Evolutionary conservation across 2,888 invertebrate genomes (phyloP), one percentile per base, ranked within the genome.

Genomic region (Ceraclea dissimilis): DNA sequence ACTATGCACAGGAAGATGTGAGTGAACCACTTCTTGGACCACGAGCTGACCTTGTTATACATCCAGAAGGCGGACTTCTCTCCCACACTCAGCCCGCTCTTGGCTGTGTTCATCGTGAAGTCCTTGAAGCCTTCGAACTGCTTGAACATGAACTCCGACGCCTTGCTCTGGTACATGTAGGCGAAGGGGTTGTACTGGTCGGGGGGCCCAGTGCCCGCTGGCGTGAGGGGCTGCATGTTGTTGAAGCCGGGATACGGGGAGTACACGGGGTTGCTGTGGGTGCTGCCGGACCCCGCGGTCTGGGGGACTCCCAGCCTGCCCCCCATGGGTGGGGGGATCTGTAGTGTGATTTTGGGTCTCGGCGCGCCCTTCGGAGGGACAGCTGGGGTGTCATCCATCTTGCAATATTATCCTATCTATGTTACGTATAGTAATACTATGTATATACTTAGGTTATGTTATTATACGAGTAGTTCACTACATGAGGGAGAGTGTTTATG

Each of bases 11-110:
- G 79, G 70, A 92, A 92, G 60, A 91, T 83, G 72, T 93, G 93
- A 39, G 93, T 93, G 68, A 93, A 92, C 92, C 93, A 93, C 67
- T 82, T 83, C 66, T 82, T 84, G 1, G 91, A 92, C 75, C 85
- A 83, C 54, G 82, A 74, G 66, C 86, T 83, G 61, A 91, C 76
- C 75, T 86, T 90, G 62, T 85, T 84, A 68, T 90, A 90, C 60
- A 89, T 72, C 82, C 88, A 89, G 64, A 85, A 87, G 0, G 88
- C 88, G 58, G 83, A 80, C 69, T 89, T 90, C 71, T 92, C 92
- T 58, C 92, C 92, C 34, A 85, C 83, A 71, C 90, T 90, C 62
- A 92, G 72, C 20, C 92, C 91, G 55, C 86, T 84, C 66, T 88
- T 90, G 6, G 83, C 83, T 1, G 81, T 81, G 63, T 78, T 81